Base-by-base conservation (phyloP, 2,113 vertebrate genomes). In the Rousettus leschenaultii region DNA sequence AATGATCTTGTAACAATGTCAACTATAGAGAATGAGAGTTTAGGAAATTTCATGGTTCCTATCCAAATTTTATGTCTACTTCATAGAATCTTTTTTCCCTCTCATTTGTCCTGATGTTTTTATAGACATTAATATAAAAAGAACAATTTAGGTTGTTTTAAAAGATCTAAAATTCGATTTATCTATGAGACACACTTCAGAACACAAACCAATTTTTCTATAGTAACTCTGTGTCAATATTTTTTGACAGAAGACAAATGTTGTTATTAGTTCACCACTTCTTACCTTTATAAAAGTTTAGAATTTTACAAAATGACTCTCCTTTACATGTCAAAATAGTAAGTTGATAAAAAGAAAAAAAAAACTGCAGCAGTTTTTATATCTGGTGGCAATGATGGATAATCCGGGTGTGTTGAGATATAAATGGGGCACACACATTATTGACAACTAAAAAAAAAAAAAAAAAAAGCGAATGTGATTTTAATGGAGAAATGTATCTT, bases 261-360 rank as follows among this genome's bases (percentile, higher is more conserved):
- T 98, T 99, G 99, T 99, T 99, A 99, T 99, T 99, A 99, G 98
- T 99, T 99, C 98, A 99, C 98, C 98, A 98, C 99, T 99, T 99
- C 98, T 98, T 98, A 99, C 98, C 98, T 99, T 99, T 98, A 98
- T 98, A 94, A 98, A 98, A 98, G 98, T 98, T 99, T 98, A 98
- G 98, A 98, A 98, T 99, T 98, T 98, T 98, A 98, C 96, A 98
- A 98, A 98, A 98, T 98, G 97, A 98, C 95, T 97, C 98, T 98
- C 98, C 99, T 98, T 98, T 98, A 98, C 97, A 98, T 98, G 98
- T 98, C 98, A 98, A 98, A 98, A 98, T 94, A 97, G 95, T 92
- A 97, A 97, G 97, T 78, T 98, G 95, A 95, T 97, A 84, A 95
- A 97, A 97, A 97, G 75, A 83, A 95, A 97, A 94, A 97, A 98